Evolutionary conservation across 92 coral and sea anemone species (phyloP).

Genomic region (Porites rus): DNA sequence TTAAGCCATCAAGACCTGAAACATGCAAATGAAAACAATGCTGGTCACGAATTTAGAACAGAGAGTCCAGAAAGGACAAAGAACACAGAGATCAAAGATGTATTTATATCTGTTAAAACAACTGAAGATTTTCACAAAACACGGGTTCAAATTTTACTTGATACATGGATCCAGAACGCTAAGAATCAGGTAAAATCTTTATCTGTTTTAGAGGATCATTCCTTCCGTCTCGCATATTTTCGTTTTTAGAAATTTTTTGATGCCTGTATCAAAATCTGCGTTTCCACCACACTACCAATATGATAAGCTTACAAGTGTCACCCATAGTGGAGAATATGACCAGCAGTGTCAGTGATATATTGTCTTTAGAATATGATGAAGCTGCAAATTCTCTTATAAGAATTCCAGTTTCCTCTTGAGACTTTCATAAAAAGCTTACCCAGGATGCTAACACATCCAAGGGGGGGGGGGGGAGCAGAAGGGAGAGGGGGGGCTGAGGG

Average conservation of each 20-base stretch:
- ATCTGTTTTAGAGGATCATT: not conserved
- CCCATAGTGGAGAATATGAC: too few relatives aligned
- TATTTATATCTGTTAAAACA: constrained; percentile 85
- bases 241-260: too few relatives aligned
- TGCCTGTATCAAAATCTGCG: too few relatives aligned
- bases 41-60: constrained; percentile 2
- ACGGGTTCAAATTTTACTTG: constrained; percentile 59
- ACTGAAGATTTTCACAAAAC: constrained; percentile 65
- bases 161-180: constrained; percentile 73
- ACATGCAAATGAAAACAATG: not conserved
- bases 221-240: not conserved
- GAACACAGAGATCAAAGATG: constrained; percentile 70
- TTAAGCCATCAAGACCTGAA: not conserved
- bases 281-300: too few relatives aligned
- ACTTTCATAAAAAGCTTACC: too few relatives aligned
- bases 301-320: too few relatives aligned
- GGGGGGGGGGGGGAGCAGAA: not conserved
- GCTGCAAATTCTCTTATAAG: not conserved
- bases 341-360: not conserved
- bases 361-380: not conserved
- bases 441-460: not conserved
- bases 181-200: constrained; percentile 62
- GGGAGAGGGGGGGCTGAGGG: not conserved
- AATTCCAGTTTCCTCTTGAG: too few relatives aligned
- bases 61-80: constrained; percentile 1